Conservation (phyloP, 2,797 vertebrate species). For the Parotocinclus haroldoi region DNA sequence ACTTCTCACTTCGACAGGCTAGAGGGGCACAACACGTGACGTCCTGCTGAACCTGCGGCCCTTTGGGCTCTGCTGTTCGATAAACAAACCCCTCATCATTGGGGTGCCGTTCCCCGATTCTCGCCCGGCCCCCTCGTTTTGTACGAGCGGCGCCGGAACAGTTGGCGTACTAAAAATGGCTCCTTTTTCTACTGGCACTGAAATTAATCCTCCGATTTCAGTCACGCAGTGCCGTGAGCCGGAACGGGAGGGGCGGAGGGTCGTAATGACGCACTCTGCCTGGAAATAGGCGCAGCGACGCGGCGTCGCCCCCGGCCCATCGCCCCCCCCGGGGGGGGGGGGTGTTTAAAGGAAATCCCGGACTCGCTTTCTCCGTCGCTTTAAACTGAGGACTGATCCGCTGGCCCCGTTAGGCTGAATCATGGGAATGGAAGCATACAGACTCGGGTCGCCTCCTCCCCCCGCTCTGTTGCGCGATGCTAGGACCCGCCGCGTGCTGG, state of each 20-base stretch:
- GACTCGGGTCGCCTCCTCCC: constrained; percentile 46
- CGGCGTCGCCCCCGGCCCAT: too few species aligned
- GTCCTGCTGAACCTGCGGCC: too few species aligned
- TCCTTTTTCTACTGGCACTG: constrained; percentile 36
- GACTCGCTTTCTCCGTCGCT: constrained; percentile 38
- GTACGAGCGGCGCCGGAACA: constrained; percentile 19
- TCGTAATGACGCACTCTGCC: constrained; percentile 26
- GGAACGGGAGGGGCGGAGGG: constrained; percentile 31
- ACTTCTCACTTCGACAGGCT: too few species aligned
- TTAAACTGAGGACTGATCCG: constrained; percentile 14
- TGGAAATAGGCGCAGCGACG: constrained; percentile 28
- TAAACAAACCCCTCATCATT: too few species aligned
- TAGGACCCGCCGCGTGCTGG: constrained; percentile 53
- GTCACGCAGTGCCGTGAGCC: constrained; percentile 41
- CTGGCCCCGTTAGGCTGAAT: constrained; percentile 16
- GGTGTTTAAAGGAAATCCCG: constrained; percentile 48
- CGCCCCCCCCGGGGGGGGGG: too few species aligned
- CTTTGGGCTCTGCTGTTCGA: too few species aligned
- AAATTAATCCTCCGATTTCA: constrained; percentile 51
- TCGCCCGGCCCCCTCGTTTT: constrained; percentile 46
- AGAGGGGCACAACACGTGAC: too few species aligned
- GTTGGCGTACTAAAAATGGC: constrained; percentile 39
- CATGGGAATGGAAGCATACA: constrained; percentile 58
- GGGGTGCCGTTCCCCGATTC: neutral
- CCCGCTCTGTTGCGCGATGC: neutral